Evolutionary conservation across 2,797 vertebrate species (phyloP), one percentile per base, ranked within the genome.

Genomic region (Gallinago solitaria): DNA sequence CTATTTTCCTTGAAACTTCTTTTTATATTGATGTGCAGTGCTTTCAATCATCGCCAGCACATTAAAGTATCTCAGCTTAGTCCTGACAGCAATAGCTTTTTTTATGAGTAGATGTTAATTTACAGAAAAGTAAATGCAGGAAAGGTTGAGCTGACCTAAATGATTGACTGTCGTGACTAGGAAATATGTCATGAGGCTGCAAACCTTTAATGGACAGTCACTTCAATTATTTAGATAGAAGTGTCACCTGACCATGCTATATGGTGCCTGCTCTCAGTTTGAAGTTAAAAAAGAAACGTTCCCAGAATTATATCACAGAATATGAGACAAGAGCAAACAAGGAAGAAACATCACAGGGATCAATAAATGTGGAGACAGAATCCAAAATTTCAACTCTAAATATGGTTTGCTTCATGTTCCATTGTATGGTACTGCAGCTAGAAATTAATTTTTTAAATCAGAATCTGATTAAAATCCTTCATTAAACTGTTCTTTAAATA

Each of bases 71-170:
- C n/a, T 86, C 74, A 69, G 50, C 69, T 86, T 71, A 93, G 35
- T 67, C 91, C 74, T 86, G 89, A 70, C 63, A 96, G 64, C 80
- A 78, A 30, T 60, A 54, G 35, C 65, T 77, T 92, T 86, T 86
- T 88, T 93, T 91, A 90, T 63, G 50, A 39, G 51, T 69, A 94
- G 89, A 60, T 90, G 77, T 89, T 95, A 94, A 96, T 96, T 93
- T 87, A 73, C 57, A 64, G 77, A 64, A 96, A 83, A 91, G 84
- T 33, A 91, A 97, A 94, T 87, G 87, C 53, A 90, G 85, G 51
- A 80, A 92, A 94, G 65, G 85, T 73, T 94, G 90, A 93, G 45
- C 39, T 82, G 87, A 86, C 77, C 83, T 78, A 60, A 73, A 83
- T 90, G 94, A 97, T 84, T 87, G 96, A 91, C 87, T 87, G 85